Percentiles rank a stretch among this genome's conserved stretches.
Evolutionary conservation across 2,113 vertebrate genomes (phyloP).

Genomic region (Chionis minor): DNA sequence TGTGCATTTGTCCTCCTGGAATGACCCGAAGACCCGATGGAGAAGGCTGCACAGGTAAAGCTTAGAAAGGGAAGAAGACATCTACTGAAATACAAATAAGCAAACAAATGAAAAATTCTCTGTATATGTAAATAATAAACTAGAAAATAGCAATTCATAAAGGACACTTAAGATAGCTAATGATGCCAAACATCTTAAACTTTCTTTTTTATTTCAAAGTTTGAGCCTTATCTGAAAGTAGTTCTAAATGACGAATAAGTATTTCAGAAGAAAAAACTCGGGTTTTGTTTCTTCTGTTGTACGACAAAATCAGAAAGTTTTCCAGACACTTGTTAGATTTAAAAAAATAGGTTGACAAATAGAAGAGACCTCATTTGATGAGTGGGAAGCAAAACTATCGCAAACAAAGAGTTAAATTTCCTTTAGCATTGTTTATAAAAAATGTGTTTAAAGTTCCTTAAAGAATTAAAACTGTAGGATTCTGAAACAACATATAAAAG

Average conservation of each 20-base stretch:
- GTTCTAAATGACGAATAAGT: not conserved
- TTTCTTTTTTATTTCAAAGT: not conserved
- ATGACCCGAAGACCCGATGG: slow-evolving; percentile 78
- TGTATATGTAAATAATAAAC: not conserved
- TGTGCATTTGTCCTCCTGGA: slow-evolving; percentile 86
- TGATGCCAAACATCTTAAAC: not conserved
- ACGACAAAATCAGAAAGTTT: not conserved
- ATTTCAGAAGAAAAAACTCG: not conserved
- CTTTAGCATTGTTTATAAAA: not conserved
- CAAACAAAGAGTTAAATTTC: not conserved
- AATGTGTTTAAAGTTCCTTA: not conserved
- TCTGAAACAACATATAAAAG: not conserved
- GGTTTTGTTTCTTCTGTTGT: not conserved
- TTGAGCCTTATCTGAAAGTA: not conserved
- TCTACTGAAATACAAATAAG: not conserved
- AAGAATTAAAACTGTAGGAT: not conserved
- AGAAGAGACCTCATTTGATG: not conserved
- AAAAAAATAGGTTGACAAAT: not conserved
- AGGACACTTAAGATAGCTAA: not conserved
- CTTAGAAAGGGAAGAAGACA: not conserved
- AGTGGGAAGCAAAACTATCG: not conserved
- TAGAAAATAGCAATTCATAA: not conserved
- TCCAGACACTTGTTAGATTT: not conserved
- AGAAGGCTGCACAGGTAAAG: slow-evolving; percentile 83
- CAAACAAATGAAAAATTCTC: not conserved